Conservation (phyloP, 2,888 invertebrate genomes). For the Onthophagus sagittarius region DNA sequence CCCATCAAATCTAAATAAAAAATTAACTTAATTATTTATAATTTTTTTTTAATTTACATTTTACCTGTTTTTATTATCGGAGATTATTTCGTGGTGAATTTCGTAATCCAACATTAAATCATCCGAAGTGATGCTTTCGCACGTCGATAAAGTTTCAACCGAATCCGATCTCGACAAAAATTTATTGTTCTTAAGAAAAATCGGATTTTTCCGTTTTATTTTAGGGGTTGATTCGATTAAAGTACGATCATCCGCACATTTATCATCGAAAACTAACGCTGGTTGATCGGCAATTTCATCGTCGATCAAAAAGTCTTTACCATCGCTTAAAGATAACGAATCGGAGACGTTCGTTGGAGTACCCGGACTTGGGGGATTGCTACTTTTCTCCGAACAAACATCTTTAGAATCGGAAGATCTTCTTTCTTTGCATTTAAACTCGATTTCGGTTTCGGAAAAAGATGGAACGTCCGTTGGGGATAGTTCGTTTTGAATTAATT, state of each 20-base stretch:
- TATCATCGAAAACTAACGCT: constrained; percentile 66
- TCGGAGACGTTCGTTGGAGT: constrained; percentile 75
- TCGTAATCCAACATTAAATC: constrained; percentile 87
- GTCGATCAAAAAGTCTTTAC: constrained; percentile 76
- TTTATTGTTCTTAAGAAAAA: constrained; percentile 40
- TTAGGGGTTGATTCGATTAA: constrained; percentile 44
- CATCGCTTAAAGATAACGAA: constrained; percentile 77
- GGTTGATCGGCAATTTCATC: constrained; percentile 92
- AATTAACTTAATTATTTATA: neutral
- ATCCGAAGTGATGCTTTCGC: constrained; percentile 79
- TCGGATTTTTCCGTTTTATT: constrained; percentile 39
- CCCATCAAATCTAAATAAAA: constrained; percentile 39
- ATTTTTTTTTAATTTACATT: neutral
- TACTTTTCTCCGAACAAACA: constrained; percentile 44
- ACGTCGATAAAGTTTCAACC: constrained; percentile 77
- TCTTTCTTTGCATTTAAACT: constrained; percentile 36
- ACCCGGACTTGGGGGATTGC: constrained; percentile 61
- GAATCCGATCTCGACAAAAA: constrained; percentile 56
- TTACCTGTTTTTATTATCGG: constrained; percentile 48
- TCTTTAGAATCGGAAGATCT: constrained; percentile 52
- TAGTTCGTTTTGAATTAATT: constrained; percentile 75
- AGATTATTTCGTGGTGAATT: constrained; percentile 48
- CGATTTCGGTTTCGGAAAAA: constrained; percentile 57
- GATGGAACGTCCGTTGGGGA: constrained; percentile 77
- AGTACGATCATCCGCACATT: constrained; percentile 36